A percentile compares a stretch with the other conserved stretches of the same genome.
phyloP scores from a whole-genome alignment of 2,113 vertebrate species.

The Nycticorax nycticorax region DNA sequence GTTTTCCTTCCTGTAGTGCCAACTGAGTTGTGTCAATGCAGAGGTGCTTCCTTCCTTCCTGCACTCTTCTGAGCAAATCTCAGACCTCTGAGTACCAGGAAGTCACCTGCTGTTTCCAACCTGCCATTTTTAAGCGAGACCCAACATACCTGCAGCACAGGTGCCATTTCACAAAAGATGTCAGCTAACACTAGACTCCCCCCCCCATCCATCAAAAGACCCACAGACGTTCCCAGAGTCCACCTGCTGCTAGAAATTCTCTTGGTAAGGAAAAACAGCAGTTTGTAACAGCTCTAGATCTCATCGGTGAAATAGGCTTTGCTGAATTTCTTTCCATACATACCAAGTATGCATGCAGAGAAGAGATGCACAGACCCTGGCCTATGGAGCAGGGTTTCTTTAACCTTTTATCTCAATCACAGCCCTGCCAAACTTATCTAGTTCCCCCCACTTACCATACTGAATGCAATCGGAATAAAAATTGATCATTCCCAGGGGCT shows the following conservation, averaged over 20 bases:
- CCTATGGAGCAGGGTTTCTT: not conserved
- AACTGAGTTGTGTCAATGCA: not conserved
- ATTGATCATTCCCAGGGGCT: not conserved
- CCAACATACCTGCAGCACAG: not conserved
- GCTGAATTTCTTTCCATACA: not conserved
- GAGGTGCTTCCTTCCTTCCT: not conserved
- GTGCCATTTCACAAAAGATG: not conserved
- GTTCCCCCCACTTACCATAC: not conserved
- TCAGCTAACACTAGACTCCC: not conserved
- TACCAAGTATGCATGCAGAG: not conserved
- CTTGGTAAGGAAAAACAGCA: not conserved
- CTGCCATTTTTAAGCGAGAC: not conserved
- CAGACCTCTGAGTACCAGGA: not conserved
- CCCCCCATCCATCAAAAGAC: not conserved
- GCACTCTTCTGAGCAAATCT: not conserved
- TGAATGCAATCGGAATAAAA: not conserved
- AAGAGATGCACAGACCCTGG: not conserved
- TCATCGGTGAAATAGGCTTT: not conserved
- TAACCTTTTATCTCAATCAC: not conserved
- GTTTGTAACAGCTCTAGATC: not conserved
- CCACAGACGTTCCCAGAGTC: not conserved
- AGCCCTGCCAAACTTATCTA: not conserved
- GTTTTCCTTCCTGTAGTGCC: not conserved
- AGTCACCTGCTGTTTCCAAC: not conserved
- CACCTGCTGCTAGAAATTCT: not conserved